Base-by-base conservation (phyloP, 2,888 invertebrate species). In the Acleris literana region DNA sequence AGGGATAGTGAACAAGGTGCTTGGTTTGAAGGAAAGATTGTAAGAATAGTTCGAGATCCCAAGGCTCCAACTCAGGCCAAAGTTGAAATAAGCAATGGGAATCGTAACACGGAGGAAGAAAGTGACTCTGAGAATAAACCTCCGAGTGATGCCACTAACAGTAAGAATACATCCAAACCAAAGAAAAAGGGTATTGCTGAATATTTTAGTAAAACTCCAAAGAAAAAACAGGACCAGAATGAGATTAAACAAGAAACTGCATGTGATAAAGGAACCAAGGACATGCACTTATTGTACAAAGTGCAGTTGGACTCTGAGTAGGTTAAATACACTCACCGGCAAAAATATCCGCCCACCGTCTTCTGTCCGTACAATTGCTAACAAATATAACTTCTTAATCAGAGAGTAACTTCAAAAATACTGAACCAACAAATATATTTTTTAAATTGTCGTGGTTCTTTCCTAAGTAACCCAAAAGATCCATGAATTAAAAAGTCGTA, bases 11-110 rank as follows among this genome's bases (percentile, higher is more conserved):
- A 92, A 58, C 88, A 93, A 75, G 96, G 96, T 7, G 94, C 95
- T 9, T 97, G 97, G 97, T 94, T 94, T 82, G 96, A 97, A 86
- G 96, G 94, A 0, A 93, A 92, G 77, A 92, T 96, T 69, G 72
- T 88, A 1, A 89, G 92, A 72, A 94, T 95, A 71, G 90, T 93
- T 0, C 78, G 81, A 39, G 83, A 91, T 58, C 87, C 88, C 4
- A 58, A 73, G 33, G 63, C 46, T 25, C 54, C 60, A n/a, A 16
- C 18, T 1, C 44, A 49, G 7, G 25, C 17, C 13, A 66, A 53
- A 5, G 59, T 69, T 59, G 63, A 70, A 53, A 72, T 69, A 29
- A 70, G 66, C 60, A 69, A 76, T 11, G 64, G 59, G 33, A 70
- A 72, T 49, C 43, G 69, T 18, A 72, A 68, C 25, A 70, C 69